These are phyloP conservation scores for Drosophila watanabei DNA, from an alignment of 1,140 invertebrate genomes.

Conservation along the genomic window DNA sequence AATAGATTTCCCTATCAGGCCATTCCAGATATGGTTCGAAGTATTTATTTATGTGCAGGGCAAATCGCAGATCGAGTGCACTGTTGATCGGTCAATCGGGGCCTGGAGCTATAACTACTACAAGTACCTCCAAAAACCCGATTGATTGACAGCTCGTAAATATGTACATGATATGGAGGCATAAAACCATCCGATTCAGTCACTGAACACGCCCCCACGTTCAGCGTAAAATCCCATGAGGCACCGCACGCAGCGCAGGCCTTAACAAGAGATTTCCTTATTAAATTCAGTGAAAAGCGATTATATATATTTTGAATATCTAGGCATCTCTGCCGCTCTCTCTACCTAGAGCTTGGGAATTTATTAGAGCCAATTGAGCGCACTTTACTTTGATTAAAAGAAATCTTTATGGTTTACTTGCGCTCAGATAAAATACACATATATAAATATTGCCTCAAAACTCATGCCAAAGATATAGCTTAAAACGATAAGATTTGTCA, in stretches of 20 bases:
- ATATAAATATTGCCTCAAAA: slow-evolving; percentile 12
- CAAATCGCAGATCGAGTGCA: slow-evolving; percentile 59
- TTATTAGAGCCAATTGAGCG: slow-evolving; percentile 74
- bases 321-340: slow-evolving; percentile 4
- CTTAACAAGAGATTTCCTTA: slow-evolving; percentile 79
- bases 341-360: slow-evolving; percentile 47
- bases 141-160: slow-evolving; percentile 61
- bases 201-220: slow-evolving; percentile 27
- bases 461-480: slow-evolving; percentile 26
- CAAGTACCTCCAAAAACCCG: background rate
- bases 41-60: slow-evolving; percentile 43
- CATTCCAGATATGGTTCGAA: slow-evolving; percentile 55
- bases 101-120: slow-evolving; percentile 21
- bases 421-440: slow-evolving; percentile 51
- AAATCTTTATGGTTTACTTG: slow-evolving; percentile 70
- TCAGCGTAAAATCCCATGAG: background rate
- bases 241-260: slow-evolving; percentile 28
- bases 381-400: slow-evolving; percentile 71
- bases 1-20: slow-evolving; percentile 51
- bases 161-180: slow-evolving; percentile 2
- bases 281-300: slow-evolving; percentile 69
- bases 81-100: slow-evolving; percentile 33
- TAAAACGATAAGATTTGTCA: slow-evolving; percentile 37
- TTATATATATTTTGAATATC: slow-evolving; percentile 48
- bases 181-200: slow-evolving; percentile 29